phyloP scores from a whole-genome alignment of 2,797 vertebrate species.

The Pogonophryne albipinna region DNA sequence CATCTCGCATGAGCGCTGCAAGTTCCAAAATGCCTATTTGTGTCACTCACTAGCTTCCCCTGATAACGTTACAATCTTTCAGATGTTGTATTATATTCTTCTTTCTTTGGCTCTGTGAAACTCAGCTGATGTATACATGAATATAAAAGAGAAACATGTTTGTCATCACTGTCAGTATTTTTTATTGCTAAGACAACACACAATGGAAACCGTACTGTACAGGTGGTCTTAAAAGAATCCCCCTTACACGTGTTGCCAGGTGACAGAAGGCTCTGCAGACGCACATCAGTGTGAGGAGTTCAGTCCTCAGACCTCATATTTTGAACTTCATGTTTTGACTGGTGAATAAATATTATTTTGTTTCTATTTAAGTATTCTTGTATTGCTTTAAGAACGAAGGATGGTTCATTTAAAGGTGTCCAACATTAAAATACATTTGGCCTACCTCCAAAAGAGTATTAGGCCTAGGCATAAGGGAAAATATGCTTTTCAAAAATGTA shows the following conservation, averaged over 20 bases:
- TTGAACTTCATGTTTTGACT: slow-evolving; percentile 65
- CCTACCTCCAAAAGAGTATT: too few relatives aligned
- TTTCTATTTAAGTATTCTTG: slow-evolving; percentile 54
- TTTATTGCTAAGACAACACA: slow-evolving; percentile 25
- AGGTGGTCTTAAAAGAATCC: slow-evolving; percentile 12
- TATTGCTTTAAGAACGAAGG: neutral
- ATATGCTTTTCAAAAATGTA: too few relatives aligned
- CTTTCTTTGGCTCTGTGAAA: neutral
- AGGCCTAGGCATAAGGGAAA: too few relatives aligned
- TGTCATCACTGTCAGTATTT: slow-evolving; percentile 10
- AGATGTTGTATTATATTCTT: slow-evolving; percentile 28
- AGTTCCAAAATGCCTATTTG: slow-evolving; percentile 46
- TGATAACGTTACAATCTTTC: slow-evolving; percentile 1
- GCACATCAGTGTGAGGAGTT: slow-evolving; percentile 30
- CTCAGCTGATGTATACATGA: slow-evolving; percentile 22
- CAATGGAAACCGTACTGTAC: slow-evolving; percentile 24
- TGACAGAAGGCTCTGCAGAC: slow-evolving; percentile 45
- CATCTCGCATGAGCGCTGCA: slow-evolving; percentile 39
- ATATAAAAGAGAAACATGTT: slow-evolving; percentile 15
- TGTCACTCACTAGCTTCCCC: slow-evolving; percentile 6
- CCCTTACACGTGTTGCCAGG: slow-evolving; percentile 16
- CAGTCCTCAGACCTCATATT: slow-evolving; percentile 48
- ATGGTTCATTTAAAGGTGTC: neutral
- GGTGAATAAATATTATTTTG: slow-evolving; percentile 77
- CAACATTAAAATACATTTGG: neutral